Base-by-base conservation (phyloP, 2,113 vertebrate species). In the Colistium nudipinnis region DNA sequence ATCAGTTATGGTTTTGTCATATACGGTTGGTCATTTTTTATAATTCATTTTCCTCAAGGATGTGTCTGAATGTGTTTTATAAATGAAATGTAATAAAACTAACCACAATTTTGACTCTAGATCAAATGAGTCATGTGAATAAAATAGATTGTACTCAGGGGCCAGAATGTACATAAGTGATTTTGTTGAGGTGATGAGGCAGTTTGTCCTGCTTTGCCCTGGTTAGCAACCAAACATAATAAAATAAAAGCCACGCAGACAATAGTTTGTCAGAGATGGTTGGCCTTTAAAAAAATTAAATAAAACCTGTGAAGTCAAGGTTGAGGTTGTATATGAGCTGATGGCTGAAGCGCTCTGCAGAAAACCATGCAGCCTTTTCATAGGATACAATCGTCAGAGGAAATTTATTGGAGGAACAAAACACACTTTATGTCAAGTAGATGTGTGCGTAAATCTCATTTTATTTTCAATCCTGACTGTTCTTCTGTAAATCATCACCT, bases 401-500 rank as follows among this genome's bases (percentile, higher is more conserved):
- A 8, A 5, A 43, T 80, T 56, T 65, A 62, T 38, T 38, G 47
- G 57, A 49, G 31, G 43, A 48, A 51, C 8, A 67, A 66, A 55
- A 39, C 25, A 7, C 27, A 9, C 27, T 56, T 55, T 31, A 24
- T 35, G 28, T 4, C 8, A 2, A 13, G 16, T 7, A 47, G 17
- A 41, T 43, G 4, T 71, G 25, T 0, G 19, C 48, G 35, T 24
- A 17, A 6, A 19, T 4, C 4, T 25, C 7, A 2, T 44, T 41
- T 48, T 0, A 30, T 73, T 62, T 62, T 61, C 45, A 43, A 3
- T 61, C 2, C 1, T 9, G 10, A 10, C 59, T 16, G 20, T 22
- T 54, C 0, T 38, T 57, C 60, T 61, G 45, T 70, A 80, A 82
- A 77, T 84, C 45, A 73, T 72, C 73, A 63, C 41, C 74, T 69